Base-by-base conservation (phyloP, 2,888 invertebrate species). In the Drosophila fulvimacula region DNA sequence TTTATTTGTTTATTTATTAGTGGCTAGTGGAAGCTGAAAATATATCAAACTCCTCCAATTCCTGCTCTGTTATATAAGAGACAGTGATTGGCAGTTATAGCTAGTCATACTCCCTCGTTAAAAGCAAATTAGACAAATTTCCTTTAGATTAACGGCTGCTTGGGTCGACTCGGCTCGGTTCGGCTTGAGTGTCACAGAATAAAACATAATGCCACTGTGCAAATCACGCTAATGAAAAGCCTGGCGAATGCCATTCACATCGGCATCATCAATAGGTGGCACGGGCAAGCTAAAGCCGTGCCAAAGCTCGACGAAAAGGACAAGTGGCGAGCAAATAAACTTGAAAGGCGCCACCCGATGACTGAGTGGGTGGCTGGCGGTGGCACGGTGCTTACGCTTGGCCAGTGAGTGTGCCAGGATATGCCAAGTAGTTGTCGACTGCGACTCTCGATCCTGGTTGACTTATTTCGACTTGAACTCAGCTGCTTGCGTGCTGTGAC, bases 221-320 rank as follows among this genome's bases (percentile, higher is more conserved):
- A 87, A 89, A 89, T 87, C 82, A 84, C 81, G 82, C 82, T 89
- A 89, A 85, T 85, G 88, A 89, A 85, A 87, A 89, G 85, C 88
- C 74, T 53, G 69, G 68, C 70, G 52, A 70, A 67, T 58, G 70
- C 70, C 73, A 81, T 69, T 56, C 65, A 71, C 73, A 52, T 52
- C 60, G 49, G 49, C 72, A 81, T 69, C 66, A 68, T 72, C 68
- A 68, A 73, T 65, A 53, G 70, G 38, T 66, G 66, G 58, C 70
- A 61, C 39, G 69, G 60, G 48, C 57, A 15, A n/a, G 49, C 19
- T n/a, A 78, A 66, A 63, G 63, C 59, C 63, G 42, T 62, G 61
- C 59, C 55, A 39, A 62, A 63, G 66, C 62, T 68, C 51, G 34
- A 10, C 60, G 62, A 66, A 81, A 88, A 69, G 87, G 77, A 82